phyloP scores from a whole-genome alignment of 2,113 vertebrate genomes.

The Cygnus buccinator region DNA sequence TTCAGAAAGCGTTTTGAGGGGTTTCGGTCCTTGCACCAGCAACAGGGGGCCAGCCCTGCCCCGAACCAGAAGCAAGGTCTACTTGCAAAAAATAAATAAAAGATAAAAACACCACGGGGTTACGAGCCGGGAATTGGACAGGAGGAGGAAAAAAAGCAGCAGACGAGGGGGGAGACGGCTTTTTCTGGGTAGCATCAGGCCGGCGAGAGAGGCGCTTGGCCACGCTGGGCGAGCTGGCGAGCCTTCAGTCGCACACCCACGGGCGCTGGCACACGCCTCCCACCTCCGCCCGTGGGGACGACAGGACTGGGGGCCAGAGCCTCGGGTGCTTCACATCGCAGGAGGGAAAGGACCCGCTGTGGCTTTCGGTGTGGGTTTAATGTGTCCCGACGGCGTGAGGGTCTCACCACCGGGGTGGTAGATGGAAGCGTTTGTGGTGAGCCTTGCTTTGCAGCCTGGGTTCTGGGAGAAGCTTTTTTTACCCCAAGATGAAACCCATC shows the following conservation, averaged over 20 bases:
- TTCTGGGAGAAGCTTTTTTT: too few species aligned
- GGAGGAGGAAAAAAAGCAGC: not conserved
- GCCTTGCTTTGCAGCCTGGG: too few species aligned
- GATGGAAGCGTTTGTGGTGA: too few species aligned
- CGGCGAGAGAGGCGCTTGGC: not conserved
- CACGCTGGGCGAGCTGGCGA: not conserved
- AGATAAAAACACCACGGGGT: not conserved
- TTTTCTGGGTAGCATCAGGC: not conserved
- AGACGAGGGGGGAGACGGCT: not conserved
- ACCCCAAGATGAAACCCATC: too few species aligned
- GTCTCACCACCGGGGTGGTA: too few species aligned
- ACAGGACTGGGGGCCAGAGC: too few species aligned
- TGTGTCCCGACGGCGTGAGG: too few species aligned
- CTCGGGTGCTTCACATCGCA: not conserved
- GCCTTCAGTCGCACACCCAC: not conserved
- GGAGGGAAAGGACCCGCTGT: too few species aligned
- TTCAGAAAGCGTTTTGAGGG: too few species aligned
- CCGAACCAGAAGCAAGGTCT: accelerated
- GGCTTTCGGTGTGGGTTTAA: too few species aligned
- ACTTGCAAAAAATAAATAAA: not conserved
- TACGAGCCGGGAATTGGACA: not conserved
- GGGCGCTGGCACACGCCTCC: not conserved
- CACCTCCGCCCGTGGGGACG: not conserved
- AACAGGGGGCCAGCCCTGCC: not conserved
- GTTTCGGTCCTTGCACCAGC: accelerated